Conservation (phyloP, 1,140 invertebrate genomes). For the Drosophila oshimai region DNA sequence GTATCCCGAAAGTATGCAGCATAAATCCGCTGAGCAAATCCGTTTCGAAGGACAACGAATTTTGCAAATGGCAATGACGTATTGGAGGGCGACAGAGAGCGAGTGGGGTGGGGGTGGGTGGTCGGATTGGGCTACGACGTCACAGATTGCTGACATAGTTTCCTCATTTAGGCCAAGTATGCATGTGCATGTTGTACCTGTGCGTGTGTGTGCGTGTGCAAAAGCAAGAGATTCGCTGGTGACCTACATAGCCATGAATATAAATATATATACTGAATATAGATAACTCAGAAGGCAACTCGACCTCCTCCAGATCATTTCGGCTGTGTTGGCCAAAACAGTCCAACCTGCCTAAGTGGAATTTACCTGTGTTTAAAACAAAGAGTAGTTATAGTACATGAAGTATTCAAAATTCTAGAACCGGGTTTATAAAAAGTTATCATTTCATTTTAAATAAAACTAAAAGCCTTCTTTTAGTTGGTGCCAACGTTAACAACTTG, state of each 20-base stretch:
- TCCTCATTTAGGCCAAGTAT: conserved; percentile 59
- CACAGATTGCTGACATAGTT: conserved; percentile 71
- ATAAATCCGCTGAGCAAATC: conserved; percentile 20
- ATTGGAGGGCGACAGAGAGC: neutral
- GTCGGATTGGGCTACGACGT: conserved; percentile 40
- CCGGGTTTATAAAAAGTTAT: too few relatives aligned
- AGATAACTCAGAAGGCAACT: conserved; percentile 24
- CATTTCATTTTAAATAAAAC: too few relatives aligned
- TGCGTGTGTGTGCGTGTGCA: conserved; percentile 20
- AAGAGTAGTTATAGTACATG: too few relatives aligned
- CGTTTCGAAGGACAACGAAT: conserved; percentile 27
- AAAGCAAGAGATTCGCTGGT: conserved; percentile 20
- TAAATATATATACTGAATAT: conserved; percentile 18
- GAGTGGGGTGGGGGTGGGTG: neutral
- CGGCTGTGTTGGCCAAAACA: neutral
- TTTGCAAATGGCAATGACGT: conserved; percentile 39
- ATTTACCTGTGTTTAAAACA: neutral
- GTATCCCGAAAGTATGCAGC: conserved; percentile 30
- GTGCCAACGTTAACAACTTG: too few relatives aligned
- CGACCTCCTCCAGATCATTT: conserved; percentile 26
- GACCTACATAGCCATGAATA: conserved; percentile 52
- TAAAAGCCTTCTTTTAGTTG: too few relatives aligned
- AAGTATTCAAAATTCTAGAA: too few relatives aligned
- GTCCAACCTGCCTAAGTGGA: neutral
- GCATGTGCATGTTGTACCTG: conserved; percentile 8